These are phyloP conservation scores for Calycopis cecrops DNA, from an alignment of 1,140 invertebrate genomes.

Conservation along the genomic window DNA sequence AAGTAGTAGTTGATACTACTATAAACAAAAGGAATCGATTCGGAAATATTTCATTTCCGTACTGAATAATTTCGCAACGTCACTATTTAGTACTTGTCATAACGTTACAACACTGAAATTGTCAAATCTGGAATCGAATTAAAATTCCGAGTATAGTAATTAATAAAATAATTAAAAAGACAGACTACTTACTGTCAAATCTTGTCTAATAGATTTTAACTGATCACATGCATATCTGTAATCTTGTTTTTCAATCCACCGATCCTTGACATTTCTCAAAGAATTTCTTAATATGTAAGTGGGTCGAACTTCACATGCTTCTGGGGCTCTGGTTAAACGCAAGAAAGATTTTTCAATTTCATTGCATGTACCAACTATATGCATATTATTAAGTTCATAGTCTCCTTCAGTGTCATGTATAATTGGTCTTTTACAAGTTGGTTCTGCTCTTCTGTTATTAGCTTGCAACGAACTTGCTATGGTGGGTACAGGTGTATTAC, in stretches of 20 bases:
- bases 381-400: slow-evolving; percentile 88
- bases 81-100: too few relatives aligned
- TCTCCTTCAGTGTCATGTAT: slow-evolving; percentile 78
- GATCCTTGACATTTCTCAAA: slow-evolving; percentile 91
- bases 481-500: slow-evolving; percentile 47
- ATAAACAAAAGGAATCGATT: too few relatives aligned
- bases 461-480: slow-evolving; percentile 63
- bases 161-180: slow-evolving; percentile 14
- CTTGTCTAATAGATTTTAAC: slow-evolving; percentile 98
- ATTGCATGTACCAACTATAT: slow-evolving; percentile 94
- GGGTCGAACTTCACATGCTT: slow-evolving; percentile 92
- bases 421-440: slow-evolving; percentile 62
- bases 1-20: too few relatives aligned
- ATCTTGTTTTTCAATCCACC: slow-evolving; percentile 92
- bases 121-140: too few relatives aligned
- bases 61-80: too few relatives aligned
- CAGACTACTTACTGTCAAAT: slow-evolving; percentile 89
- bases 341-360: slow-evolving; percentile 97
- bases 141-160: too few relatives aligned
- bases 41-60: too few relatives aligned
- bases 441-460: slow-evolving; percentile 48
- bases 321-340: slow-evolving; percentile 95
- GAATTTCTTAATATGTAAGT: slow-evolving; percentile 89
- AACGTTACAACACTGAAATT: too few relatives aligned
- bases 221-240: slow-evolving; percentile 98